Percentiles rank a stretch among this genome's conserved stretches.
Evolutionary conservation across 2,888 invertebrate species (phyloP).

Genomic region (Marronus borbonicus): DNA sequence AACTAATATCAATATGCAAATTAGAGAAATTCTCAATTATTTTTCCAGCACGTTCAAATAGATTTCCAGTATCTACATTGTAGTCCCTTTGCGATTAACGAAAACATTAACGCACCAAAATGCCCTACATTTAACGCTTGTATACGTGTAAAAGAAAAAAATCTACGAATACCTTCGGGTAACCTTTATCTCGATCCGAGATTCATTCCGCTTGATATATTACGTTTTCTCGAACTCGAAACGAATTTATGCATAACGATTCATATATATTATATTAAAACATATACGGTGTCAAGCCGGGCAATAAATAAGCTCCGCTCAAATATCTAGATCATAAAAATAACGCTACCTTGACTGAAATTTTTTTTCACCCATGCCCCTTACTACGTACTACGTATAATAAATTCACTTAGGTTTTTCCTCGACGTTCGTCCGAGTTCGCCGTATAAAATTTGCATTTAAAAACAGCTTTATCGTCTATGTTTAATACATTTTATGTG

Average conservation of each 20-base stretch:
- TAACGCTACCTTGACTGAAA: conserved; percentile 26
- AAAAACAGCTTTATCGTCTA: conserved; percentile 32
- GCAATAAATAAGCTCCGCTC: conserved; percentile 34
- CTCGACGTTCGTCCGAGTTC: conserved; percentile 16
- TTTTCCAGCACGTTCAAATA: too few species aligned
- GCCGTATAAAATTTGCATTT: conserved; percentile 37
- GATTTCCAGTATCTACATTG: too few species aligned
- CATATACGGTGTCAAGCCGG: conserved; percentile 33
- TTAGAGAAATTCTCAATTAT: too few species aligned
- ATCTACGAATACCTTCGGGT: conserved; percentile 1
- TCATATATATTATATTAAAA: conserved; percentile 37
- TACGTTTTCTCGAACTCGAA: conserved; percentile 21
- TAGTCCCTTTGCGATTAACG: neutral
- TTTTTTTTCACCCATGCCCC: conserved; percentile 24
- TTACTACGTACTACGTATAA: conserved; percentile 5
- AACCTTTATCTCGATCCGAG: conserved; percentile 20
- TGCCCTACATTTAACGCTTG: neutral
- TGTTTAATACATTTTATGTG: conserved; percentile 29
- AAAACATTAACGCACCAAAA: neutral
- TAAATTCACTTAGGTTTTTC: conserved; percentile 28
- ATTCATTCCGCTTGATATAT: conserved; percentile 13
- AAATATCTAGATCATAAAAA: conserved; percentile 44
- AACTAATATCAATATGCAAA: too few species aligned
- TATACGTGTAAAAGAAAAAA: neutral
- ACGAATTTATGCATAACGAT: conserved; percentile 39